Conservation (phyloP, 2,888 invertebrate genomes). For the Hecatera dysodea region DNA sequence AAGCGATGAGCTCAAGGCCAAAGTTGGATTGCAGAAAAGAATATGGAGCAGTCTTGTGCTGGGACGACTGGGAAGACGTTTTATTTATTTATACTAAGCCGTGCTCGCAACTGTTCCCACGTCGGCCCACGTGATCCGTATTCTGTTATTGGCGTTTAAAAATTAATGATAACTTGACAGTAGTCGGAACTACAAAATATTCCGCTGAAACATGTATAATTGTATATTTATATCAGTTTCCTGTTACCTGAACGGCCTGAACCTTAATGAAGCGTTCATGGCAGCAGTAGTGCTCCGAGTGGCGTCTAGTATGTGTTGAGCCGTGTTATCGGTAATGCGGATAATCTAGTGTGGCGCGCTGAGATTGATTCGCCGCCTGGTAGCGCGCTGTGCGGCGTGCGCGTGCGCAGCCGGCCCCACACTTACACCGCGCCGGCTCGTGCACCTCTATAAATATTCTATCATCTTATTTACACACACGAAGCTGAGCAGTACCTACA, state of each 20-base stretch:
- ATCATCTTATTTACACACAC: constrained; percentile 2
- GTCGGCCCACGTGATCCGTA: neutral
- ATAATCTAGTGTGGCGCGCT: constrained; percentile 48
- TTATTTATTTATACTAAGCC: neutral
- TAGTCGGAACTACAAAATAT: neutral
- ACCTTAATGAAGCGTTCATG: neutral
- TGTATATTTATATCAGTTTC: neutral
- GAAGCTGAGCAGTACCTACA: neutral
- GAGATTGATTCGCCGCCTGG: constrained; percentile 48
- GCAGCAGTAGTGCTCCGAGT: neutral
- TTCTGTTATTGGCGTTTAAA: neutral
- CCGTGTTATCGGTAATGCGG: constrained; percentile 50
- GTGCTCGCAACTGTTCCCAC: neutral
- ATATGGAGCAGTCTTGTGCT: too few relatives aligned
- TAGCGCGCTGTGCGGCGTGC: neutral
- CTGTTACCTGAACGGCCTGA: neutral
- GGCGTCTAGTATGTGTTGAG: neutral
- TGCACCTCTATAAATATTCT: constrained; percentile 10
- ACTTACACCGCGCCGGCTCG: neutral
- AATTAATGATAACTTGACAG: neutral
- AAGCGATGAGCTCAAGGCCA: too few relatives aligned
- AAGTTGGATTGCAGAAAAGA: too few relatives aligned
- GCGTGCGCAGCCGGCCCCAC: neutral
- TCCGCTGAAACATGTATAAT: neutral
- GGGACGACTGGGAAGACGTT: neutral